These are phyloP conservation scores for Fragum whitleyi DNA, from an alignment of 2,888 invertebrate genomes.

Conservation along the genomic window DNA sequence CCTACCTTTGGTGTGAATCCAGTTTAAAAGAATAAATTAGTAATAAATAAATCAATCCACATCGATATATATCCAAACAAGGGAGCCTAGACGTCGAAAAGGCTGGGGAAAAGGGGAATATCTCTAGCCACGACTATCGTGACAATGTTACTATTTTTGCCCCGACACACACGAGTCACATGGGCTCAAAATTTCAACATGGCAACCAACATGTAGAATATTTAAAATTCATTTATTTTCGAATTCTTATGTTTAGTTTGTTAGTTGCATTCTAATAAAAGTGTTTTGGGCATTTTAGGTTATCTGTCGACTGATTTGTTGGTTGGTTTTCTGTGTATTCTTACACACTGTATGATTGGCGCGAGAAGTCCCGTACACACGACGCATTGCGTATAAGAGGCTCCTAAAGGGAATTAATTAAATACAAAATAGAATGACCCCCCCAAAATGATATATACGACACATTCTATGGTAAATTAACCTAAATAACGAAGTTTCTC, in stretches of 20 bases:
- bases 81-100: constrained; percentile 52
- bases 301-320: background rate
- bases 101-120: constrained; percentile 52
- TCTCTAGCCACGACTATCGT: constrained; percentile 59
- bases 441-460: too few species aligned
- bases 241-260: background rate
- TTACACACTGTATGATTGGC: constrained; percentile 56
- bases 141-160: constrained; percentile 69
- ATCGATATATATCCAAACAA: constrained; percentile 54
- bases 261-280: background rate
- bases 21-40: constrained; percentile 28
- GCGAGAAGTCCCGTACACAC: constrained; percentile 55
- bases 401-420: constrained; percentile 24
- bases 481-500: too few species aligned
- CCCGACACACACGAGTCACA: constrained; percentile 75
- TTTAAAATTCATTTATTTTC: background rate
- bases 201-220: constrained; percentile 75
- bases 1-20: constrained; percentile 59
- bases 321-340: constrained; percentile 22
- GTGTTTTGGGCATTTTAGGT: background rate
- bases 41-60: constrained; percentile 37
- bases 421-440: too few species aligned
- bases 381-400: constrained; percentile 61
- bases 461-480: too few species aligned
- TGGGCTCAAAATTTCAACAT: constrained; percentile 78